phyloP scores from a whole-genome alignment of 2,888 invertebrate genomes.

The Cybosia mesomella region DNA sequence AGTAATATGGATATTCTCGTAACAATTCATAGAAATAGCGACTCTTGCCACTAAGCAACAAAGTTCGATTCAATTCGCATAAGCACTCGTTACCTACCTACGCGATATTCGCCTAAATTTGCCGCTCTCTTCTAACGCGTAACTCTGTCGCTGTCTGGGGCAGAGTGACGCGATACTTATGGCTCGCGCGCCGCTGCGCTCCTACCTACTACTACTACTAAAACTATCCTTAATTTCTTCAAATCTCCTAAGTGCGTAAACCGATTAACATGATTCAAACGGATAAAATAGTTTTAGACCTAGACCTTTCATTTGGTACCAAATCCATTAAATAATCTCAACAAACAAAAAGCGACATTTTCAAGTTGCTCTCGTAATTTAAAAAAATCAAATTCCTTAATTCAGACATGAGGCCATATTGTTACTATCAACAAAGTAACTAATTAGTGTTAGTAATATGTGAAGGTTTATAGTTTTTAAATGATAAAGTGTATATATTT shows the following conservation, averaged over 20 bases:
- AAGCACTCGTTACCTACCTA: background rate
- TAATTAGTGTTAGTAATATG: constrained; percentile 15
- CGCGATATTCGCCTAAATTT: background rate
- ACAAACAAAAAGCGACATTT: constrained; percentile 33
- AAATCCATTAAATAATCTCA: constrained; percentile 31
- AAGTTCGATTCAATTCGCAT: background rate
- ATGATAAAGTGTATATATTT: constrained; percentile 8
- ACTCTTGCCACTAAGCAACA: background rate
- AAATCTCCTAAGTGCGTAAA: constrained; percentile 30
- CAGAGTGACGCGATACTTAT: constrained; percentile 9
- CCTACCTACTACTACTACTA: constrained; percentile 2
- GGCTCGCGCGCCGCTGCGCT: constrained; percentile 8
- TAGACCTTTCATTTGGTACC: constrained; percentile 34
- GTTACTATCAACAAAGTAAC: constrained; percentile 17
- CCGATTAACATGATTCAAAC: constrained; percentile 33
- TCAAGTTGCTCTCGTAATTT: constrained; percentile 29
- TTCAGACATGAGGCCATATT: constrained; percentile 6
- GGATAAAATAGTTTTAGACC: constrained; percentile 34
- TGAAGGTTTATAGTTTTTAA: constrained; percentile 14
- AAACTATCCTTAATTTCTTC: constrained; percentile 10
- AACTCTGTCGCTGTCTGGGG: constrained; percentile 5
- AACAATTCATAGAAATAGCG: too few relatives aligned
- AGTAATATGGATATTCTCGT: too few relatives aligned
- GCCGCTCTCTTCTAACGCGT: constrained; percentile 5
- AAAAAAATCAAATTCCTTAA: constrained; percentile 3